Evolutionary conservation across 2,113 vertebrate genomes (phyloP).

Genomic region (Brachyhypopomus occidentalis): DNA sequence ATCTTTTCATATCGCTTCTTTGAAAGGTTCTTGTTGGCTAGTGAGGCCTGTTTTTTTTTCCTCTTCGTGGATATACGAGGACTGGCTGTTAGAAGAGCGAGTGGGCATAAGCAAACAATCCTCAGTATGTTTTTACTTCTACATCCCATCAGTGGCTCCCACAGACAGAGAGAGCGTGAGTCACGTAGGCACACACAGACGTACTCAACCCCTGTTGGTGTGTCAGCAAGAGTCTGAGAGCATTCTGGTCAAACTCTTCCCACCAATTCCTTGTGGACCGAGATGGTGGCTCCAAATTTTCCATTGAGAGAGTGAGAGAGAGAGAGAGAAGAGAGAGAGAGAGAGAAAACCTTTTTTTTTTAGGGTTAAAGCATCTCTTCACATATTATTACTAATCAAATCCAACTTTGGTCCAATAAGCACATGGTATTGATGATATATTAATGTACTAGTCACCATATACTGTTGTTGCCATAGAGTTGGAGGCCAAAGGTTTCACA

Average conservation of each 20-base stretch:
- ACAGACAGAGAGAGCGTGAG: neutral
- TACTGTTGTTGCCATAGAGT: neutral
- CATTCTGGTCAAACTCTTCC: conserved; percentile 14
- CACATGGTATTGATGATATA: neutral
- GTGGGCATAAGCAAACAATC: neutral
- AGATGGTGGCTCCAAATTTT: neutral
- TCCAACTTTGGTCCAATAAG: too few relatives aligned
- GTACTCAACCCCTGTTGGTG: conserved; percentile 8
- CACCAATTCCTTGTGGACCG: conserved; percentile 11
- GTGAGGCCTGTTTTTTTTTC: neutral
- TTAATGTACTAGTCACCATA: neutral
- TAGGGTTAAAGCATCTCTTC: neutral
- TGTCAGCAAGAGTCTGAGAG: conserved; percentile 14
- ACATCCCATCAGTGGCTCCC: conserved; percentile 7
- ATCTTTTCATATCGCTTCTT: neutral
- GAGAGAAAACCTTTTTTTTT: neutral
- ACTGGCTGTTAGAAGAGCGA: neutral
- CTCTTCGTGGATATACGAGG: neutral
- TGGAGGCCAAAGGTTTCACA: neutral
- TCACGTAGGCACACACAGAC: conserved; percentile 22
- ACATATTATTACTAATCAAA: too few relatives aligned
- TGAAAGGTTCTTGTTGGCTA: neutral
- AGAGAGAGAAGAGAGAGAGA: conserved; percentile 21
- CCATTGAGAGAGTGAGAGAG: neutral
- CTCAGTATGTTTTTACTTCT: neutral